Percentiles rank a stretch among this genome's conserved stretches.
Evolutionary conservation across 2,888 invertebrate species (phyloP).

Genomic region (Drosophila borborema): DNA sequence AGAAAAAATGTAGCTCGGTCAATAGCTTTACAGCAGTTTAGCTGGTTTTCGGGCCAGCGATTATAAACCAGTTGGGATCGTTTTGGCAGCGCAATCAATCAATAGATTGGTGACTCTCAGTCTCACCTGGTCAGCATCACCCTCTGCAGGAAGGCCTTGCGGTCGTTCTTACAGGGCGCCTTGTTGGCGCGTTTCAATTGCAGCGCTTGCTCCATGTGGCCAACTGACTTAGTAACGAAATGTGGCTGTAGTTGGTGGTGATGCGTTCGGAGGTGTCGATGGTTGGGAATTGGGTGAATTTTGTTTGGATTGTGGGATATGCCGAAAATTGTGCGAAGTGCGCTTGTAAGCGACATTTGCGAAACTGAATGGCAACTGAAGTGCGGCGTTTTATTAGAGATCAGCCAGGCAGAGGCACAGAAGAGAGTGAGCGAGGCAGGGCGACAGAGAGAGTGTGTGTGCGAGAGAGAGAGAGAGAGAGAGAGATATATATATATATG

Average conservation of each 20-base stretch:
- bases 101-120: conserved; percentile 18
- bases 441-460: conserved; percentile 21
- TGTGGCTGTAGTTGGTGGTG: not conserved
- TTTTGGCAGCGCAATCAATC: conserved; percentile 63
- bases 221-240: conserved; percentile 29
- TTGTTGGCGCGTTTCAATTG: conserved; percentile 80
- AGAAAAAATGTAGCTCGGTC: conserved; percentile 67
- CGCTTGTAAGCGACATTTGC: conserved; percentile 82
- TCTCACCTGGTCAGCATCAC: conserved; percentile 85
- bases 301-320: conserved; percentile 35
- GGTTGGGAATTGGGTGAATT: conserved; percentile 27
- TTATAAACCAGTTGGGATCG: conserved; percentile 59
- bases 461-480: conserved; percentile 22
- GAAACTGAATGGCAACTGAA: conserved; percentile 83
- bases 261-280: not conserved
- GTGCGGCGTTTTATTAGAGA: conserved; percentile 83
- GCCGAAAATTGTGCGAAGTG: conserved; percentile 77
- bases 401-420: conserved; percentile 42
- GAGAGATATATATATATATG: no score
- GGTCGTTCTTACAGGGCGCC: conserved; percentile 84
- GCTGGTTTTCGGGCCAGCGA: conserved; percentile 55
- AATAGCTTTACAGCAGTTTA: conserved; percentile 76
- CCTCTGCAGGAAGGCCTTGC: conserved; percentile 84
- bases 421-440: conserved; percentile 25
- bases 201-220: conserved; percentile 79